A percentile compares a stretch with the other conserved stretches of the same genome.
Evolutionary conservation across 2,888 invertebrate species (phyloP).

Genomic region (Tridacna crocea): DNA sequence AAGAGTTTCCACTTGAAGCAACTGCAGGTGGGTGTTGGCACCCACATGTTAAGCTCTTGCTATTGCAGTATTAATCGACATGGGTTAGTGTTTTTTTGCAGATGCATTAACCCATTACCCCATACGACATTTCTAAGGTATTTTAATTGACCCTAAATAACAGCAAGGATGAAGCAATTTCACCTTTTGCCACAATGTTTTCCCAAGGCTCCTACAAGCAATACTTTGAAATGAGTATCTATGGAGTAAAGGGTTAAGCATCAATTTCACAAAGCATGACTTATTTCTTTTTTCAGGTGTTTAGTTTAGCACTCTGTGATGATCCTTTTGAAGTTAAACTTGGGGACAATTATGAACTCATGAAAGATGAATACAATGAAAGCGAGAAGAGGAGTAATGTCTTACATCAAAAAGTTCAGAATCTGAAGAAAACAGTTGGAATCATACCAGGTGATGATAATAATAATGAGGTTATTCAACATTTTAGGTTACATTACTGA

Average conservation of each 20-base stretch:
- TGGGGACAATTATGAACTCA: constrained; percentile 96
- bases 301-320: constrained; percentile 96
- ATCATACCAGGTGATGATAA: constrained; percentile 88
- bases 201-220: neutral
- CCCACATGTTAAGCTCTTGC: no score
- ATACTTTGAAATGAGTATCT: neutral
- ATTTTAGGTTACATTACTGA: no score
- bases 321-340: constrained; percentile 99
- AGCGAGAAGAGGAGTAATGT: constrained; percentile 90
- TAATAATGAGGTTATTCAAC: no score
- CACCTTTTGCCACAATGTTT: neutral
- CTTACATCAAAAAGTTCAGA: constrained; percentile 92
- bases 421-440: constrained; percentile 92
- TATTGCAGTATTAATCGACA: no score
- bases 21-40: no score
- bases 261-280: no score
- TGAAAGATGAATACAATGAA: constrained; percentile 98
- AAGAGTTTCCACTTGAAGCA: no score
- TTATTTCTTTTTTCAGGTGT: constrained; percentile 86
- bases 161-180: no score
- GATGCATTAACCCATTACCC: no score
- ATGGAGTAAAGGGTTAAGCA: neutral
- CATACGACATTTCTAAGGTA: no score
- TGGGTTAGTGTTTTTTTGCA: no score
- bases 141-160: no score